phyloP scores from a whole-genome alignment of 2,888 invertebrate genomes.

The Pseudanteris insignis region DNA sequence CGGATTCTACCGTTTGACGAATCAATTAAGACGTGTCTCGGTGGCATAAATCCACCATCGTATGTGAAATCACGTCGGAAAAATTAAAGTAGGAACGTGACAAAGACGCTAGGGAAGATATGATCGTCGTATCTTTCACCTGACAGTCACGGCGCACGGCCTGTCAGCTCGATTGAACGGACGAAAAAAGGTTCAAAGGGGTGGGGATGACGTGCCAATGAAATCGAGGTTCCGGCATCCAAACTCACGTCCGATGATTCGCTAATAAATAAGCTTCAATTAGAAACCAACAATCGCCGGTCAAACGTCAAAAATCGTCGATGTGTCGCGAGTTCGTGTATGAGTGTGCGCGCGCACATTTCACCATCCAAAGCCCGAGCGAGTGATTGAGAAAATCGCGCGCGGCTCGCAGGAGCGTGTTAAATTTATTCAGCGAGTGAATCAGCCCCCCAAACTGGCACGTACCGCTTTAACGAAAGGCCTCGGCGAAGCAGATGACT shows the following conservation, averaged over 20 bases:
- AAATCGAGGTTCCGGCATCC: too few species aligned
- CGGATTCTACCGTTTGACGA: background rate
- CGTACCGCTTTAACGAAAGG: slow-evolving; percentile 50
- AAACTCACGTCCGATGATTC: background rate
- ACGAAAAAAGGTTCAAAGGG: too few species aligned
- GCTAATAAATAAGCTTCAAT: slow-evolving; percentile 5
- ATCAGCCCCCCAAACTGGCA: slow-evolving; percentile 52
- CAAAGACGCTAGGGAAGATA: slow-evolving; percentile 11
- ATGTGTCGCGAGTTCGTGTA: too few species aligned
- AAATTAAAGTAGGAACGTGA: slow-evolving; percentile 15
- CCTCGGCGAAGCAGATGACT: slow-evolving; percentile 60
- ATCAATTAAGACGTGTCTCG: slow-evolving; percentile 2
- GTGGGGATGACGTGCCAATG: too few species aligned
- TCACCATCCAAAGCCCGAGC: too few species aligned
- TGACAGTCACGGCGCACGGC: slow-evolving; percentile 21
- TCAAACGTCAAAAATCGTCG: too few species aligned
- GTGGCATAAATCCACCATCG: slow-evolving; percentile 1
- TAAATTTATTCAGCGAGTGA: slow-evolving; percentile 64
- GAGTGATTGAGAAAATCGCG: slow-evolving; percentile 27
- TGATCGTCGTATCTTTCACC: slow-evolving; percentile 19
- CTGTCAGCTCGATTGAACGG: too few species aligned
- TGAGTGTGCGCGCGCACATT: too few species aligned
- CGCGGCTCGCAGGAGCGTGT: slow-evolving; percentile 50
- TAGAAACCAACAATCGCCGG: too few species aligned
- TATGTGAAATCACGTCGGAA: slow-evolving; percentile 11